Evolutionary conservation across 2,797 vertebrate species (phyloP).

Genomic region (Lacerta viridis): DNA sequence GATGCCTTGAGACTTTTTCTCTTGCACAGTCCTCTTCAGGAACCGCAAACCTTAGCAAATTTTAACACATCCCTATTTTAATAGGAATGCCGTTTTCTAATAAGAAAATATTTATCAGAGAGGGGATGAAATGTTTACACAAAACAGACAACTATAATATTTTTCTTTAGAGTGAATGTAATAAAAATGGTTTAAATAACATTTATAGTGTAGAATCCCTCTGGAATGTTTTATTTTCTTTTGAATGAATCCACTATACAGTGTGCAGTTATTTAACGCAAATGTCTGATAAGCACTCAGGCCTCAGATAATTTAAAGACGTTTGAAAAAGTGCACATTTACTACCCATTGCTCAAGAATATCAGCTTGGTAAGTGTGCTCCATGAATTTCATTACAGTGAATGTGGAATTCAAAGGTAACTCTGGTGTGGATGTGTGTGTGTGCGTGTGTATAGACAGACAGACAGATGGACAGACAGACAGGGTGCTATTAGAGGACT

Average conservation of each 20-base stretch:
- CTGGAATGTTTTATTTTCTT: not conserved
- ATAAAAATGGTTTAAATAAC: not conserved
- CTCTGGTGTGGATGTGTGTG: not conserved
- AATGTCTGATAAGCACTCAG: not conserved
- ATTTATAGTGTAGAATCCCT: not conserved
- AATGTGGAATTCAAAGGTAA: not conserved
- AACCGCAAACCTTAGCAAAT: not conserved
- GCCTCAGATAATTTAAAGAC: not conserved
- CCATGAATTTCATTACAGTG: not conserved
- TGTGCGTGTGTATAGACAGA: too few species aligned
- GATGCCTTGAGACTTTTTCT: not conserved
- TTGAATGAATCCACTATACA: constrained; percentile 13
- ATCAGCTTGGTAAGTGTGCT: not conserved
- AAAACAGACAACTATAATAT: not conserved
- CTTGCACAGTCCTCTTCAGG: not conserved
- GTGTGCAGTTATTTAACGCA: constrained; percentile 7
- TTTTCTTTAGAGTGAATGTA: not conserved
- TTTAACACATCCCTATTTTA: not conserved
- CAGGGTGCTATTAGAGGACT: not conserved
- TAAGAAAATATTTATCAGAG: not conserved
- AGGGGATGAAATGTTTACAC: not conserved
- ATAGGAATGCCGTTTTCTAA: not conserved
- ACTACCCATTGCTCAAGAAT: not conserved
- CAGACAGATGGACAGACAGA: too few species aligned
- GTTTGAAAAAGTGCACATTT: constrained; percentile 5